Evolutionary conservation across 2,113 vertebrate species (phyloP).

Genomic region (Ochotona curzoniae): DNA sequence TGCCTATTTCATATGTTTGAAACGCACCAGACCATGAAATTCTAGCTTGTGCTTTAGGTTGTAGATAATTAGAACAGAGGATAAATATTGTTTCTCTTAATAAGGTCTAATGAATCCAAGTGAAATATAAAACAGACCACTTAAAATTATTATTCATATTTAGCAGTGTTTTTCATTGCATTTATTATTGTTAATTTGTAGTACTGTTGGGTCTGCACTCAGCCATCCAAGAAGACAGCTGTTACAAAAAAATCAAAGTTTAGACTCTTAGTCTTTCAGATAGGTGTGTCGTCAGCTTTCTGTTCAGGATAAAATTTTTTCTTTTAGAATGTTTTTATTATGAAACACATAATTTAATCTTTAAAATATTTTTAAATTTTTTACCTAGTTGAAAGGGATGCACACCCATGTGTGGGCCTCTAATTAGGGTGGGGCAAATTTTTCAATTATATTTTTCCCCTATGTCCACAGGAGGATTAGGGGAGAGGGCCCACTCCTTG

Average conservation of each 20-base stretch:
- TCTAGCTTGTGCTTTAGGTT: background rate
- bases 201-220: background rate
- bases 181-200: background rate
- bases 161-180: background rate
- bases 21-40: background rate
- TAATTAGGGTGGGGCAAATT: too few species aligned
- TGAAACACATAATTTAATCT: too few species aligned
- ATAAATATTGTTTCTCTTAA: background rate
- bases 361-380: too few species aligned
- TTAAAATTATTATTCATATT: background rate
- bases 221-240: background rate
- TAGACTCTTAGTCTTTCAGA: background rate
- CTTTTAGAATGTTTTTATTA: too few species aligned
- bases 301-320: slow-evolving; percentile 12
- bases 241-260: background rate
- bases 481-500: too few species aligned
- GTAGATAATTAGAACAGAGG: background rate
- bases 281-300: background rate
- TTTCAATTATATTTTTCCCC: too few species aligned
- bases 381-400: too few species aligned
- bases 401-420: too few species aligned
- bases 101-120: background rate
- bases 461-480: too few species aligned
- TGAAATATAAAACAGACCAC: background rate
- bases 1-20: background rate